Base-by-base conservation (phyloP, 2,113 vertebrate species). In the Boulengeromyrus knoepffleri region DNA sequence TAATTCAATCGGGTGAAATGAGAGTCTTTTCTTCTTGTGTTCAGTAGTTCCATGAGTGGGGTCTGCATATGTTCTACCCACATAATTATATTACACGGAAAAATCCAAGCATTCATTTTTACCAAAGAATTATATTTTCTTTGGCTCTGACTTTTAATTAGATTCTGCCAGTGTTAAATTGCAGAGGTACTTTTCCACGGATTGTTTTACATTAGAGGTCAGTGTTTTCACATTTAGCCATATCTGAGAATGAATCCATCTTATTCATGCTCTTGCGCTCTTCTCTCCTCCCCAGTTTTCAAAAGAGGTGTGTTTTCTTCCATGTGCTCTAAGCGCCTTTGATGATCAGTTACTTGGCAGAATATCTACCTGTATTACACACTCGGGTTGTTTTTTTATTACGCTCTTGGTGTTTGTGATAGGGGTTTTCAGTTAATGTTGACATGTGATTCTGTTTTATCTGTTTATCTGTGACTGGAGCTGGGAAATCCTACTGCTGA, bases 61-160 rank as follows among this genome's bases (percentile, higher is more conserved):
- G 94, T 96, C 94, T 77, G 52, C 89, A 70, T 85, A 90, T 89
- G 93, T 93, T 92, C 91, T 91, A 85, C 83, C 91, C 52, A 90
- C 91, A 89, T 92, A 91, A 85, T 93, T 94, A 91, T 90, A 93
- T 94, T 89, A 90, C 93, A 88, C 94, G 94, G 93, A 95, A 95
- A 95, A 93, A 92, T 93, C 92, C 90, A 89, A 85, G 47, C 91
- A 91, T 89, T 92, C 88, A 92, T 92, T 93, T 95, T 94, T 93
- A 93, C 94, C 93, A 89, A 91, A 88, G 90, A 90, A 86, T 91
- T 92, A 85, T 94, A 91, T 96, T 96, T 94, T 91, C 84, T 92
- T 94, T 96, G 95, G 94, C 92, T 2, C 91, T 88, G 62, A 85
- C 52, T 70, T 39, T 42, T 88, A 88, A 90, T 90, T 88, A 42